Evolutionary conservation across 2,113 vertebrate genomes (phyloP).

Genomic region (Gyps fulvus): DNA sequence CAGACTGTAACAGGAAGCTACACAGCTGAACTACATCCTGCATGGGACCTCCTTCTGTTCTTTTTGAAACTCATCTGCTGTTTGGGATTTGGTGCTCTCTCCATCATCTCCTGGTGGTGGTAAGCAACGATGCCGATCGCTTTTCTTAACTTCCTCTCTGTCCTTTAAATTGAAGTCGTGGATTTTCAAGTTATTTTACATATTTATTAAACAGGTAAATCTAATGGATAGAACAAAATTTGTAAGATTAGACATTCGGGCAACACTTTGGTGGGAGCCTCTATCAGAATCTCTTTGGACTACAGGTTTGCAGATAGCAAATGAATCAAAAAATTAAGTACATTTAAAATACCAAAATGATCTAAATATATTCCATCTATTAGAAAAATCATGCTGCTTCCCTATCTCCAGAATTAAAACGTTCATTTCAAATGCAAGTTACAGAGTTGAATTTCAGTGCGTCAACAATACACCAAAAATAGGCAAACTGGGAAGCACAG

Average conservation of each 20-base stretch:
- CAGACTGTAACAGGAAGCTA: neutral
- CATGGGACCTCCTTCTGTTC: neutral
- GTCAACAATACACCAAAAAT: neutral
- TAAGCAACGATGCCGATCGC: neutral
- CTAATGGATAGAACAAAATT: rapidly evolving
- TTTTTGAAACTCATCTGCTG: neutral
- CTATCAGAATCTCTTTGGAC: neutral
- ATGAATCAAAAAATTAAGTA: neutral
- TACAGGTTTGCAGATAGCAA: neutral
- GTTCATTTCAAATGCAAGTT: neutral
- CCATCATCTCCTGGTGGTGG: neutral
- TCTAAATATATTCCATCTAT: neutral
- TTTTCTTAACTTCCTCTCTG: neutral
- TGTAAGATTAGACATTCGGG: neutral
- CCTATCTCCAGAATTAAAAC: neutral
- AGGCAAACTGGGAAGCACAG: neutral
- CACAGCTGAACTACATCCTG: neutral
- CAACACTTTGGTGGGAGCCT: neutral
- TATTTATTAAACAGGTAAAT: neutral
- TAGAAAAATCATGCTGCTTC: neutral
- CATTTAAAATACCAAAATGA: neutral
- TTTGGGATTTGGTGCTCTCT: neutral
- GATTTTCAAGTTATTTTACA: neutral
- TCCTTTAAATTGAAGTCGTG: neutral
- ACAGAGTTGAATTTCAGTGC: neutral